phyloP scores from a whole-genome alignment of 2,797 vertebrate genomes.

The Acanthopagrus latus region DNA sequence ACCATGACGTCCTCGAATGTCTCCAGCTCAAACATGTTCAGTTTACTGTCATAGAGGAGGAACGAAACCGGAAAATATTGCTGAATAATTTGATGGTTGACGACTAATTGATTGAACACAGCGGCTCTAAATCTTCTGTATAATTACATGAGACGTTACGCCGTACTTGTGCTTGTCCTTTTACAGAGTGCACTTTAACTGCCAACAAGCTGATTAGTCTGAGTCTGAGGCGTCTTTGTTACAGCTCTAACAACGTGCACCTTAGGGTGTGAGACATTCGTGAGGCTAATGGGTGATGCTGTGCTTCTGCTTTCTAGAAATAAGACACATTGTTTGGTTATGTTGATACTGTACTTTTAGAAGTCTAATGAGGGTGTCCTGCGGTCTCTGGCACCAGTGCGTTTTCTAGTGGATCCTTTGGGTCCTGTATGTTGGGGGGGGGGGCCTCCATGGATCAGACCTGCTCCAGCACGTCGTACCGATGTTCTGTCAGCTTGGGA shows the following conservation, averaged over 20 bases:
- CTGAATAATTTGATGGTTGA: no score
- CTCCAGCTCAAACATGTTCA: no score
- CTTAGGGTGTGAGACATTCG: background rate
- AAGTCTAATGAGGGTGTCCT: background rate
- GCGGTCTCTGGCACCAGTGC: no score
- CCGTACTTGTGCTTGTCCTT: background rate
- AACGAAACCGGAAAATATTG: no score
- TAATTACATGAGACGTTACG: no score
- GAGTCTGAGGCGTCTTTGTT: background rate
- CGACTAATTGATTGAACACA: background rate
- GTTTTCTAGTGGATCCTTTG: no score
- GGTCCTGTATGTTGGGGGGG: no score
- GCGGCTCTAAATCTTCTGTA: background rate
- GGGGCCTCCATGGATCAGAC: no score
- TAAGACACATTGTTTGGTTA: background rate
- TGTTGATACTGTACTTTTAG: background rate
- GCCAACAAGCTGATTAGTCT: background rate
- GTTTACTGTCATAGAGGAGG: no score
- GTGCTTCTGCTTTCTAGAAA: background rate
- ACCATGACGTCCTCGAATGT: no score
- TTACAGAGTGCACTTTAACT: background rate
- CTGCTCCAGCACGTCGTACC: no score
- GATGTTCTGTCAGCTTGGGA: no score
- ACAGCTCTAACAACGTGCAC: background rate
- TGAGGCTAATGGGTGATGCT: background rate